Percentiles rank a stretch among this genome's conserved stretches.
phyloP scores from a whole-genome alignment of 2,888 invertebrate species.

The Entomobrya proxima region DNA sequence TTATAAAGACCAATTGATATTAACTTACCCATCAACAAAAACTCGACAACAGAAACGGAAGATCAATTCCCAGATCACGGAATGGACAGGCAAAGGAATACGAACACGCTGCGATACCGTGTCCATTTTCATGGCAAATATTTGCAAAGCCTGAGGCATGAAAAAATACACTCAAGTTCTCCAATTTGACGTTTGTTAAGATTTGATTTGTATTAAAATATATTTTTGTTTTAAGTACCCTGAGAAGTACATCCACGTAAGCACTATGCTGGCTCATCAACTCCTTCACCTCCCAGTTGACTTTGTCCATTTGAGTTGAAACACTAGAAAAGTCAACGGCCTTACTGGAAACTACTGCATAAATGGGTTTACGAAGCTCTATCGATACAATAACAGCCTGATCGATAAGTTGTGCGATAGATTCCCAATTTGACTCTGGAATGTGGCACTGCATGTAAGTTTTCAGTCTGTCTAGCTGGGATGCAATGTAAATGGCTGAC shows the following conservation, averaged over 20 bases:
- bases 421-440: slow-evolving; percentile 81
- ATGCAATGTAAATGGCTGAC: slow-evolving; percentile 92
- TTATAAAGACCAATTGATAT: too few relatives aligned
- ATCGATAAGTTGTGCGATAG: slow-evolving; percentile 84
- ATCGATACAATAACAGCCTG: slow-evolving; percentile 84
- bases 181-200: too few relatives aligned
- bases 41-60: slow-evolving; percentile 90
- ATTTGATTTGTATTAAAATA: background rate
- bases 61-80: slow-evolving; percentile 90
- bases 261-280: slow-evolving; percentile 94
- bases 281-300: slow-evolving; percentile 94
- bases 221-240: too few relatives aligned
- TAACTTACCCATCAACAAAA: slow-evolving; percentile 90
- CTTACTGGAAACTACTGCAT: slow-evolving; percentile 89
- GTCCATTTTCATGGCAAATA: slow-evolving; percentile 87
- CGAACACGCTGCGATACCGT: slow-evolving; percentile 85
- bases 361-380: slow-evolving; percentile 90
- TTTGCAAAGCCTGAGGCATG: slow-evolving; percentile 82
- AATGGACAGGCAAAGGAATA: slow-evolving; percentile 84
- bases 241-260: slow-evolving; percentile 88
- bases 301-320: slow-evolving; percentile 88
- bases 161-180: background rate
- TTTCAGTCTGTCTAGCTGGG: slow-evolving; percentile 90
- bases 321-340: slow-evolving; percentile 87
- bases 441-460: slow-evolving; percentile 91